Base-by-base conservation (phyloP, 1,140 invertebrate species). In the Psilanteris sp. region DNA sequence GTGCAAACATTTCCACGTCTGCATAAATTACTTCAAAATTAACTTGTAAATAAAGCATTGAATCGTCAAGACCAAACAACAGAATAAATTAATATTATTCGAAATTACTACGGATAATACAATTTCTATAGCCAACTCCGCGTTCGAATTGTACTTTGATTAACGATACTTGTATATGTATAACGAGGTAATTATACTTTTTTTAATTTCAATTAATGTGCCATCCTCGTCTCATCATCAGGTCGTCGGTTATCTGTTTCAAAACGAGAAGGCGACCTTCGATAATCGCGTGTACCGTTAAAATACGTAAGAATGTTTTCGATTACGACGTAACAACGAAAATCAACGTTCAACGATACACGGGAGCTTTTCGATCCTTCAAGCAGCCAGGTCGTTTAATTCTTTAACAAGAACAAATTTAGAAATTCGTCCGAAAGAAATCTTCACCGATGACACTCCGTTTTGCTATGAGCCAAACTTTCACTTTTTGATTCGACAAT, bases 401-500 rank as follows among this genome's bases (percentile, higher is more conserved):
- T 1, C 8, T 4, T 27, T 26, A 8, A 15, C 22, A 22, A 4
- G 22, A 36, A 46, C 15, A 6, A 18, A 62, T 62, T 29, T 32
- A 52, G 13, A 67, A 67, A 46, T 20, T 34, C 3, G 18, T 50
- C 34, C 11, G 22, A 62, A 66, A 13, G 29, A 34, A 22, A 44
- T 1, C 55, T 22, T 41, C 18, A 2, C n/a, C 29, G 9, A 62
- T 64, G 36, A 64, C 44, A 27, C 4, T 32, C 26, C 46, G 41
- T 13, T 50, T 48, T 48, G 10, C 16, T 39, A 7, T 27, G 22
- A 8, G 11, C 3, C 20, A 11, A 16, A 24, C 46, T 71, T 71
- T 71, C 46, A 71, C 44, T 71, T 68, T 68, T 61, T 9, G 29
- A 71, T 24, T 54, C 36, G 20, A 34, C 32, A 57, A 70, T 70